Evolutionary conservation across 1,140 invertebrate genomes (phyloP), one percentile per base, ranked within the genome.

Genomic region (Chironomus striatipennis): DNA sequence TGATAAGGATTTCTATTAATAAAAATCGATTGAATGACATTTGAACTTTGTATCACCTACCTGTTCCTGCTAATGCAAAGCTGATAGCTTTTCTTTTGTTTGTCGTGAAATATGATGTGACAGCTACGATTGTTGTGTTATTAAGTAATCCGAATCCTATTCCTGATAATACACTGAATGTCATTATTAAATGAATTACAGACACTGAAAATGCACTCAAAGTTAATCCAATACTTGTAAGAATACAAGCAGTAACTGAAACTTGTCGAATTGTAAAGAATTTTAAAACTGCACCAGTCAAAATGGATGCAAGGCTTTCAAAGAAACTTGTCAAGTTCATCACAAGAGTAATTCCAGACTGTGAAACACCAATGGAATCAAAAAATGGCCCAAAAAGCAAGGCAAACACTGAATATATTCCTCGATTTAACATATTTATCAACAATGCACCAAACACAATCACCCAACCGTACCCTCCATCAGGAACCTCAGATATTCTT

Each of bases 31-130:
- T 2, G 2, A 34, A 34, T 34, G 24, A 34, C 24, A 34, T 34
- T 34, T 34, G 24, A 34, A 2, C 24, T 34, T 34, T 2, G 5
- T 34, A 5, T 2, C 24, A 34, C 24, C 24, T 34, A 34, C 24
- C 24, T 43, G 90, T 90, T 12, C 90, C 85, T 0, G 89, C 90
- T 81, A 90, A 87, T 0, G 90, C 86, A 1, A 90, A 79, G 7
- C 90, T 89, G 72, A 91, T 87, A 0, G 91, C 91, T 34, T 86
- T 82, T 65, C 87, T 88, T 73, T 90, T 87, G 79, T 86, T 88
- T 75, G 84, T 83, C 47, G 82, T 85, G 76, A 93, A 93, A 78
- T 91, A 93, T 0, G 88, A 86, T 78, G 91, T 91, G 4, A 92
- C 83, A 4, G 90, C 88, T 74, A 92, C 84, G 77, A 88, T 89